Conservation (phyloP, 1,140 invertebrate genomes). For the Ostrea denselamellosa region DNA sequence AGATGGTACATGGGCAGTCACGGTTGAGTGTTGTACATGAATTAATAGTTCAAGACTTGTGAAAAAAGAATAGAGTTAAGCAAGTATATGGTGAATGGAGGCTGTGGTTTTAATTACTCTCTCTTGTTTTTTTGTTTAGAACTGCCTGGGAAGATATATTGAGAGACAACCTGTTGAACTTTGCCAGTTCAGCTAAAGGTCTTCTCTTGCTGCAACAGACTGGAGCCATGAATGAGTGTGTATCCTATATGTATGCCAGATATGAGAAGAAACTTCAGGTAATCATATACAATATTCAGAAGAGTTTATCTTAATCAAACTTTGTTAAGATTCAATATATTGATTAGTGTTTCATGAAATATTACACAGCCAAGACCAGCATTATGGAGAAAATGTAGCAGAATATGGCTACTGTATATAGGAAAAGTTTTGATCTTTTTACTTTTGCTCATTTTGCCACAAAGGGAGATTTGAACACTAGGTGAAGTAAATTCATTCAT, state of each 20-base stretch:
- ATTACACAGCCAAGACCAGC: too few species aligned
- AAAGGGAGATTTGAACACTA: too few species aligned
- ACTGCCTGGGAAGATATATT: slow-evolving; percentile 75
- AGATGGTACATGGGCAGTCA: too few species aligned
- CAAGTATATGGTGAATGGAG: too few species aligned
- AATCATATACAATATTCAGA: too few species aligned
- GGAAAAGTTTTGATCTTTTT: background rate
- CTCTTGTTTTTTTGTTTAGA: slow-evolving; percentile 55
- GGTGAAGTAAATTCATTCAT: too few species aligned
- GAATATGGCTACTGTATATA: background rate
- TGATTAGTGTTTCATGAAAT: background rate
- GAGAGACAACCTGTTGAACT: slow-evolving; percentile 77
- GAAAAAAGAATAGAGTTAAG: too few species aligned
- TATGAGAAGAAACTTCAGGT: slow-evolving; percentile 78
- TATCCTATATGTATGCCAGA: slow-evolving; percentile 76
- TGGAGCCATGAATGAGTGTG: slow-evolving; percentile 75
- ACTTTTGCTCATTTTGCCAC: too few species aligned
- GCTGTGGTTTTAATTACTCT: background rate
- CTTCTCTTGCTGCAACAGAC: slow-evolving; percentile 76
- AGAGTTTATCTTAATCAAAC: too few species aligned
- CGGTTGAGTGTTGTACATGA: too few species aligned
- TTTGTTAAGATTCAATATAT: background rate
- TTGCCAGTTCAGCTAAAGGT: slow-evolving; percentile 78
- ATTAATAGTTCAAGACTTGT: too few species aligned
- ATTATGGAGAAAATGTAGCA: too few species aligned